Evolutionary conservation across 1,140 invertebrate species (phyloP), one percentile per base, ranked within the genome.

Genomic region (Zaprionus kolodkinae): DNA sequence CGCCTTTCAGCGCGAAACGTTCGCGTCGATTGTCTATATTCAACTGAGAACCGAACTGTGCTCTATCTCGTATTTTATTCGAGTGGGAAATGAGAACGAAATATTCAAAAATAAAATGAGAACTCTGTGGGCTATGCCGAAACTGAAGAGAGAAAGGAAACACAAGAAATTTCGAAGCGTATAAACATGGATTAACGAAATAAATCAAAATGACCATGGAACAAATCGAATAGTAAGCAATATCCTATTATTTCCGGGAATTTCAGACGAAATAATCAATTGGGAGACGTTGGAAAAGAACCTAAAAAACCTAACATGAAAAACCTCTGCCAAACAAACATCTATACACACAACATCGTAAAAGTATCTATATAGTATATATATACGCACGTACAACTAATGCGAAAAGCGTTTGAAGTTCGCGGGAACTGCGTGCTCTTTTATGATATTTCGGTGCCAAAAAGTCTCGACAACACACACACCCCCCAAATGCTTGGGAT

Each of bases 1-100:
- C 70, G 71, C 45, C 69, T 57, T 62, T 69, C 21, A 67, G 76
- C 78, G 85, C 76, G 85, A 72, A 84, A 78, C 85, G 80, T 66
- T 89, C 84, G 85, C 85, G 78, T 57, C 85, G 84, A 82, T 88
- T 56, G 80, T 54, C 76, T 69, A 52, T 78, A 74, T 83, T 85
- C 69, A 84, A 87, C 84, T 87, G 84, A 80, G 73, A 54, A 17
- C 61, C 59, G 73, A 76, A 36, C 56, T 56, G n/a, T 57, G 74
- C 74, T 84, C 78, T 54, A 74, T 65, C 50, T 17, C 68, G 65
- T 45, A 45, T 78, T 87, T 84, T 88, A 83, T 87, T 88, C 75
- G 40, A 81, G 64, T 52, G 12, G 59, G 74, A 86, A 40, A 55
- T 9, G 52, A 55, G 27, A 30, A 9, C 27, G 13, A 52, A 65